Conservation (phyloP, 2,113 vertebrate genomes). For the Psephotus haematonotus region DNA sequence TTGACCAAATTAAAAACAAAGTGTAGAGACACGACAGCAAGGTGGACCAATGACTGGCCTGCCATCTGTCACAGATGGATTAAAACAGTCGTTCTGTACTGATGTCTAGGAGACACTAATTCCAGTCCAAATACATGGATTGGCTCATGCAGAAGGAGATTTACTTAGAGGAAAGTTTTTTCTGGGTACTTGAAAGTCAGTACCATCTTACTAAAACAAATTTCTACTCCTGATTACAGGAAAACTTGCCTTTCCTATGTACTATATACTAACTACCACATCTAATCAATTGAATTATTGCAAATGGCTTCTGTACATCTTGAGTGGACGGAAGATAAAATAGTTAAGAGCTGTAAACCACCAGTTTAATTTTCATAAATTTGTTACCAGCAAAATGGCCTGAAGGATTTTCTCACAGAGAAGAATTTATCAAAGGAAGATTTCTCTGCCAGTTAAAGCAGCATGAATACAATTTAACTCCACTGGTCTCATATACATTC, state of each 20-base stretch:
- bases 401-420: conserved; percentile 27
- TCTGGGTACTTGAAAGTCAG: neutral
- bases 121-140: neutral
- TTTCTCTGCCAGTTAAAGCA: conserved; percentile 41
- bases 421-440: conserved; percentile 26
- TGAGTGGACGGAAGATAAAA: neutral
- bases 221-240: neutral
- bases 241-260: neutral
- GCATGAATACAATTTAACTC: conserved; percentile 34
- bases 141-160: neutral
- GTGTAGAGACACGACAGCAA: conserved; percentile 9
- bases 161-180: neutral
- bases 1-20: conserved; percentile 43
- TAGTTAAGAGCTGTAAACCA: neutral
- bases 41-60: neutral
- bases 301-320: neutral
- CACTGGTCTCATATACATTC: neutral
- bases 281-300: neutral
- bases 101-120: neutral
- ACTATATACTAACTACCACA: neutral
- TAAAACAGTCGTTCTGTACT: neutral
- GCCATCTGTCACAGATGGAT: neutral
- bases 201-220: neutral
- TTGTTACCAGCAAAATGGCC: conserved; percentile 22
- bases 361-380: neutral